A percentile compares a stretch with the other conserved stretches of the same genome.
Evolutionary conservation across 92 coral and sea anemone species (phyloP).

Genomic region (Palythoa grandiflora): DNA sequence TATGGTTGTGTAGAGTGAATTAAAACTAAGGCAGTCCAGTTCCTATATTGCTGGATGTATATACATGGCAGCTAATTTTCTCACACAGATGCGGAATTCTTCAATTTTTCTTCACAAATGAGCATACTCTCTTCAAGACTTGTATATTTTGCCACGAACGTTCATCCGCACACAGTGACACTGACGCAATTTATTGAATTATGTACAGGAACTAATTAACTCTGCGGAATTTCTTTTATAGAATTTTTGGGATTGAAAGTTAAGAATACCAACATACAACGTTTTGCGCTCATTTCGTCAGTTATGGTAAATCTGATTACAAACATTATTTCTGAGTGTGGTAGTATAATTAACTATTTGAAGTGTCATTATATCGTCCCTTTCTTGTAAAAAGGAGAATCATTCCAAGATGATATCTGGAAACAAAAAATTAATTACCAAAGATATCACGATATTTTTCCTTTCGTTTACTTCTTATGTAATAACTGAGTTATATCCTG

Average conservation of each 20-base stretch:
- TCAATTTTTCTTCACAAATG: constrained; percentile 18
- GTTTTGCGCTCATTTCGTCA: background rate
- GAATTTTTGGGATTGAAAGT: constrained; percentile 3
- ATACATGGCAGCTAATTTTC: constrained; percentile 36
- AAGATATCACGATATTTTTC: background rate
- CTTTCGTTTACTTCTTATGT: background rate
- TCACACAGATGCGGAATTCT: constrained; percentile 18
- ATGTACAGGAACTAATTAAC: constrained; percentile 25
- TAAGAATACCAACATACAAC: background rate
- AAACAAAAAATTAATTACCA: background rate
- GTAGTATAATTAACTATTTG: background rate
- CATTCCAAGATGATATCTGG: background rate
- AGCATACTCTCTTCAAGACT: constrained; percentile 28
- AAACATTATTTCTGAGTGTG: background rate
- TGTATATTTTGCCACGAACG: constrained; percentile 42
- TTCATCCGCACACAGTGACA: background rate
- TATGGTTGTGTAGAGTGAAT: constrained; percentile 35
- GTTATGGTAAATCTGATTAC: background rate
- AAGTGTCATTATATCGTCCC: background rate
- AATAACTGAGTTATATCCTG: background rate
- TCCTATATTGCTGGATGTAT: constrained; percentile 23
- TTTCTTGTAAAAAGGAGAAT: constrained; percentile 30
- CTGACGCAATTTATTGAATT: background rate
- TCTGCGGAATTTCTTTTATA: constrained; percentile 48
- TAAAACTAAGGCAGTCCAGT: background rate